Base-by-base conservation (phyloP, 2,888 invertebrate species). In the Agapetus fuscipes region DNA sequence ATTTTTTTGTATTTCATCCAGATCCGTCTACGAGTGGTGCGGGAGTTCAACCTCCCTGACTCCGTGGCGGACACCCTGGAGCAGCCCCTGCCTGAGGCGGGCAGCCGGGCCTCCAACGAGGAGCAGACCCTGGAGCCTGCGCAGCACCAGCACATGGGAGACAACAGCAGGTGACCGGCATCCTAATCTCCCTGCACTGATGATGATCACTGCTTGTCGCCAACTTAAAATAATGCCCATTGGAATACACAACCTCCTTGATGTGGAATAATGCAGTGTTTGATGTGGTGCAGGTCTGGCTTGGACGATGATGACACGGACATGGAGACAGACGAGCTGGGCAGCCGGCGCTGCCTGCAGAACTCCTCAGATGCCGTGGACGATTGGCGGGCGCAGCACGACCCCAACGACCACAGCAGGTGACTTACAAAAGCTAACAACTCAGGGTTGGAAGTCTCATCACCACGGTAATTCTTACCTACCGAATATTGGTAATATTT, bases 31-130 rank as follows among this genome's bases (percentile, higher is more conserved):
- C 78, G 94, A 5, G 91, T 93, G 2, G 93, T 95, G 10, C 77
- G 95, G 31, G 95, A 96, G 66, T 87, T 90, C 64, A 91, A 93
- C 54, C 74, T 94, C 43, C 95, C 95, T 0, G 95, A 96, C 61
- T 76, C 81, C 9, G 83, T 87, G 10, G 83, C 86, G 4, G 83
- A 86, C 59, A 73, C 87, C 52, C 64, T 88, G 36, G 82, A 82
- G 50, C 72, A 61, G 50, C 59, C 66, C 2, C 50, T 52, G 2
- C 14, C 37, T 4, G 33, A 33, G 4, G 28, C 34, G 6, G 52
- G 56, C 39, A 57, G 56, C 17, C 42, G 59, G 56, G 45, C 54
- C 50, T 52, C 62, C 5, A 9, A 4, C 20, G 20, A 4, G 9
- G 20, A 20, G 5, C 20, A 6, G 20, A 9, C 4, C 9, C 5